phyloP scores from a whole-genome alignment of 2,888 invertebrate genomes.

The Ethmia dodecea region DNA sequence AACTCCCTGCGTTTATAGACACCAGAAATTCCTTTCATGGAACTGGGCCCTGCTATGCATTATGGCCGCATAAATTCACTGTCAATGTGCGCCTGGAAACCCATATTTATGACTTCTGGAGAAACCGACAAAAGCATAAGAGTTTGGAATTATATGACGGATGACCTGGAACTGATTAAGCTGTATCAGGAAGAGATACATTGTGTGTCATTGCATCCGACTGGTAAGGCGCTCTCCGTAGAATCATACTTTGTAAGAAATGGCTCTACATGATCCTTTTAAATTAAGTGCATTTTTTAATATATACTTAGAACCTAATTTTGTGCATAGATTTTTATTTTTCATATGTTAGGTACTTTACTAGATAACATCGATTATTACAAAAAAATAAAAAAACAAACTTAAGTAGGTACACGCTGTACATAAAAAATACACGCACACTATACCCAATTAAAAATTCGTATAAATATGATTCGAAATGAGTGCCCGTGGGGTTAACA shows the following conservation, averaged over 20 bases:
- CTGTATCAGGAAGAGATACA: slow-evolving; percentile 90
- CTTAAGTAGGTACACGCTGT: no score
- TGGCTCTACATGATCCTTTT: no score
- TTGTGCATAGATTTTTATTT: no score
- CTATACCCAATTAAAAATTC: no score
- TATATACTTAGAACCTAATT: no score
- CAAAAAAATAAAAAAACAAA: no score
- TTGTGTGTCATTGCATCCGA: slow-evolving; percentile 85
- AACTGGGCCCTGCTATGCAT: slow-evolving; percentile 87
- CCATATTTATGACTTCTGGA: slow-evolving; percentile 90
- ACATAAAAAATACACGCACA: no score
- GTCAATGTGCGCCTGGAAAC: slow-evolving; percentile 92
- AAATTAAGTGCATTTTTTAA: no score
- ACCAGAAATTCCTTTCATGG: slow-evolving; percentile 79
- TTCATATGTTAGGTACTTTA: no score
- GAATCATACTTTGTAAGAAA: neutral
- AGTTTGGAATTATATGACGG: slow-evolving; percentile 94
- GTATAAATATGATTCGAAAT: no score
- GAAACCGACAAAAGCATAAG: slow-evolving; percentile 89
- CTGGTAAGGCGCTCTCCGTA: slow-evolving; percentile 34
- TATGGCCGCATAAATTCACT: slow-evolving; percentile 88
- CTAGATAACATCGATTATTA: no score
- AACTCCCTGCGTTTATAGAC: slow-evolving; percentile 40
- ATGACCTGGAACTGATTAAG: slow-evolving; percentile 86
- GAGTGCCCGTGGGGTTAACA: no score